Conservation (phyloP, 2,888 invertebrate species). For the Galeopsomyia nigrocyanea region DNA sequence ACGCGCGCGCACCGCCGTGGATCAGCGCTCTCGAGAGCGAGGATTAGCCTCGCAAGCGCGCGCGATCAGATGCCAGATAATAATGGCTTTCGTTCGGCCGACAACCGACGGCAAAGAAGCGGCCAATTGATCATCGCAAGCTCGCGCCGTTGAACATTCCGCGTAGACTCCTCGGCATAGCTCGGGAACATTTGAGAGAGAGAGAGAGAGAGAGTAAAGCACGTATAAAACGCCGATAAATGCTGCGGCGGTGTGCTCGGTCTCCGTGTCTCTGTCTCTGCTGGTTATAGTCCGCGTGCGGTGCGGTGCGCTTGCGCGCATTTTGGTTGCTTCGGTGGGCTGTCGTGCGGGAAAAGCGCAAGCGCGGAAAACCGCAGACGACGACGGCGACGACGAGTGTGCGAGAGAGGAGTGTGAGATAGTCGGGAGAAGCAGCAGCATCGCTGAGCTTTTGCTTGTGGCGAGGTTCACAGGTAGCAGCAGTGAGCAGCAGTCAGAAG, state of each 20-base stretch:
- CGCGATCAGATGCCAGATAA: no score
- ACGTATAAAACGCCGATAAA: constrained; percentile 14
- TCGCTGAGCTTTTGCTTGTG: no score
- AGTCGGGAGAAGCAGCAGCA: no score
- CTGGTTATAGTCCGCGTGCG: neutral
- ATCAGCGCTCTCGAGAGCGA: neutral
- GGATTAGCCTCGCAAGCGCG: no score
- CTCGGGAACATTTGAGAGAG: neutral
- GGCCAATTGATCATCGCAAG: no score
- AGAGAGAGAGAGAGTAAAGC: neutral
- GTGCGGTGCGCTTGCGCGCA: constrained; percentile 3
- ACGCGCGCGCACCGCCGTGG: neutral
- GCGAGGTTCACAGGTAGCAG: no score
- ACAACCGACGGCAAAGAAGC: no score
- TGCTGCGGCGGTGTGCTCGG: neutral
- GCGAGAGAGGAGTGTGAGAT: no score
- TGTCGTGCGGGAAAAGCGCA: neutral
- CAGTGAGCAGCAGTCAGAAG: neutral
- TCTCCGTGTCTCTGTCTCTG: constrained; percentile 8
- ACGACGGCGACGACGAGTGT: no score
- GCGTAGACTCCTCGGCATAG: neutral
- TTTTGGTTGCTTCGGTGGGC: neutral
- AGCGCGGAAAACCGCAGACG: neutral
- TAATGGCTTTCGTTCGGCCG: no score
- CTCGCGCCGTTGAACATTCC: no score